phyloP scores from a whole-genome alignment of 2,888 invertebrate genomes.

The Latheticus oryzae region DNA sequence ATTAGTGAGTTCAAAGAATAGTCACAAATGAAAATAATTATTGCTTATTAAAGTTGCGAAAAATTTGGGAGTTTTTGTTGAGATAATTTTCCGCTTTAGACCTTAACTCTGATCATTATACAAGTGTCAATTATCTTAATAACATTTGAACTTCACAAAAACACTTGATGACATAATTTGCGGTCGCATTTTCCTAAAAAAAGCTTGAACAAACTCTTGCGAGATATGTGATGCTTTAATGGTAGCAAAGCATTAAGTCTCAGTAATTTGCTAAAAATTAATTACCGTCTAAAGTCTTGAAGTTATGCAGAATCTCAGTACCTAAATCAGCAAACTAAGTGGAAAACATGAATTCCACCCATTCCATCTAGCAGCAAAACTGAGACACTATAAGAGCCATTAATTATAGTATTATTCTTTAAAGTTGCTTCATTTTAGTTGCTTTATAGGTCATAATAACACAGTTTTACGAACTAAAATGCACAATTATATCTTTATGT shows the following conservation, averaged over 20 bases:
- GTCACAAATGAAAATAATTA: too few relatives aligned
- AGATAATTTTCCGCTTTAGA: too few relatives aligned
- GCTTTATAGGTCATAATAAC: conserved; percentile 36
- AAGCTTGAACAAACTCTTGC: conserved; percentile 5
- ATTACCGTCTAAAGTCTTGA: conserved; percentile 5
- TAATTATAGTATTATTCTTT: conserved; percentile 25
- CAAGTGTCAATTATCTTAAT: conserved; percentile 10
- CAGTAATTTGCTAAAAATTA: conserved; percentile 22
- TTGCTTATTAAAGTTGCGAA: too few relatives aligned
- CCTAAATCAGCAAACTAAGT: conserved; percentile 6
- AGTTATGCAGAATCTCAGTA: conserved; percentile 14
- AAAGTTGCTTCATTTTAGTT: conserved; percentile 29
- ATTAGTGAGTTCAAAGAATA: too few relatives aligned
- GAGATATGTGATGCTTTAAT: conserved; percentile 11
- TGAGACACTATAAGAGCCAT: conserved; percentile 11
- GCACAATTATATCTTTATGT: too few relatives aligned
- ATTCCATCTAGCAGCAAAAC: conserved; percentile 22
- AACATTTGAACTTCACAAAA: conserved; percentile 10
- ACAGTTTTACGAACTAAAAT: conserved; percentile 28
- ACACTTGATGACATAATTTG: conserved; percentile 30
- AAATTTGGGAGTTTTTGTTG: too few relatives aligned
- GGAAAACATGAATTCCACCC: conserved; percentile 37
- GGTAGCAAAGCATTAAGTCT: not conserved
- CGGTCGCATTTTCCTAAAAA: conserved; percentile 8
- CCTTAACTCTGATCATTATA: too few relatives aligned